These are phyloP conservation scores for Chloroclystis v-ata DNA, from an alignment of 2,888 invertebrate species.

Conservation along the genomic window DNA sequence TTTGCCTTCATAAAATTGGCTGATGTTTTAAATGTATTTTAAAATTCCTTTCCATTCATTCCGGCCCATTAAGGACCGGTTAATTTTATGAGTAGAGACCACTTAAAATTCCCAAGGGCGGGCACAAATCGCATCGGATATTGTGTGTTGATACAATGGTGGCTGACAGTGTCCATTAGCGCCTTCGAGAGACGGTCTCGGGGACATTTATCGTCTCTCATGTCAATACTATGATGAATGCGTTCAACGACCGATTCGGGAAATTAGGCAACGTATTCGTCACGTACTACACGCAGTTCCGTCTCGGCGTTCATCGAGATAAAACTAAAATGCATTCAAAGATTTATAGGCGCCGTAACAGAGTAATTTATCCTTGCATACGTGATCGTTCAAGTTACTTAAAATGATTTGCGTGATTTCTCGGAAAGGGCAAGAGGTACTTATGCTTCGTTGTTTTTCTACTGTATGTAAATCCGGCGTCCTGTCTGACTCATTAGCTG, in stretches of 20 bases:
- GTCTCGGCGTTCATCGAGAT: slow-evolving; percentile 6
- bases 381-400: slow-evolving; percentile 30
- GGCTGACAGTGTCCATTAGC: slow-evolving; percentile 56
- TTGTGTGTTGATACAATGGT: slow-evolving; percentile 53
- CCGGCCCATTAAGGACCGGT: slow-evolving; percentile 53
- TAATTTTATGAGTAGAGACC: slow-evolving; percentile 55
- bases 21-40: slow-evolving; percentile 43
- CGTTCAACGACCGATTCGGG: slow-evolving; percentile 25
- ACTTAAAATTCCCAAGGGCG: slow-evolving; percentile 55
- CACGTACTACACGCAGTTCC: slow-evolving; percentile 10
- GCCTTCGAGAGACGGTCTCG: slow-evolving; percentile 51
- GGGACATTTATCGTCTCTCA: slow-evolving; percentile 45
- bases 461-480: slow-evolving; percentile 49
- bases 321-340: slow-evolving; percentile 8
- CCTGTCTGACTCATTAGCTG: slow-evolving; percentile 48
- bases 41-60: slow-evolving; percentile 53
- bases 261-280: slow-evolving; percentile 19
- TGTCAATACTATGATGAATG: slow-evolving; percentile 44
- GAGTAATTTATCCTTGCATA: slow-evolving; percentile 23
- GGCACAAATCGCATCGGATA: slow-evolving; percentile 63
- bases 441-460: slow-evolving; percentile 44
- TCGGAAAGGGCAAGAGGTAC: slow-evolving; percentile 35
- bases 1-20: slow-evolving; percentile 39
- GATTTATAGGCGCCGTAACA: slow-evolving; percentile 16
- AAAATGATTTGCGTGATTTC: slow-evolving; percentile 40